These are phyloP conservation scores for Zeus faber DNA, from an alignment of 2,113 vertebrate genomes.

Conservation along the genomic window DNA sequence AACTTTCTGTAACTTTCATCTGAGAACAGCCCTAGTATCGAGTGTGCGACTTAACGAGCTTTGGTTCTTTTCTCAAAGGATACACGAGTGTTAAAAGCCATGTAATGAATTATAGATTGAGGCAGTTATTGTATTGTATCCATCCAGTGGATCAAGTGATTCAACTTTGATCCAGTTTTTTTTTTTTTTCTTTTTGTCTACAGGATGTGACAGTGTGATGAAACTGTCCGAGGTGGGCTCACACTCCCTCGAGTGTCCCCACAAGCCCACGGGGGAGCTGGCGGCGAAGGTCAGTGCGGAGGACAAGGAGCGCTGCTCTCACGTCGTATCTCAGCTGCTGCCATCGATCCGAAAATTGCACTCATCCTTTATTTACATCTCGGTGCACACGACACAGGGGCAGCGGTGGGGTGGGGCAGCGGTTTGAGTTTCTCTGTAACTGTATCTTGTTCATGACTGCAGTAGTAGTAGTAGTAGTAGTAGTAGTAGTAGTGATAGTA, in stretches of 20 bases:
- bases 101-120: no score
- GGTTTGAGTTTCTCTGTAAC: slow-evolving; percentile 13
- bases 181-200: no score
- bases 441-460: background rate
- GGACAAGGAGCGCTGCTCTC: slow-evolving; percentile 22
- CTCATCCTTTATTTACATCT: slow-evolving; percentile 56
- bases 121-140: no score
- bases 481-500: no score
- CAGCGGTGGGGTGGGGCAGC: slow-evolving; percentile 11
- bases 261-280: no score
- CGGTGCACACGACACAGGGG: slow-evolving; percentile 15
- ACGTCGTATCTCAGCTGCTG: slow-evolving; percentile 35
- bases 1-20: background rate
- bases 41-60: background rate
- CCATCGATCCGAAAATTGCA: slow-evolving; percentile 21
- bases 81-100: no score
- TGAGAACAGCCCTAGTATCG: background rate
- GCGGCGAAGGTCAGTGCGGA: slow-evolving; percentile 66
- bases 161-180: no score
- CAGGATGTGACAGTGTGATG: no score
- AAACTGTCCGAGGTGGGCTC: no score
- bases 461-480: no score
- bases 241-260: no score
- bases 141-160: no score
- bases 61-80: background rate